Percentiles rank a stretch among this genome's conserved stretches.
Evolutionary conservation across 2,113 vertebrate genomes (phyloP).

Genomic region (Phoxinus phoxinus): DNA sequence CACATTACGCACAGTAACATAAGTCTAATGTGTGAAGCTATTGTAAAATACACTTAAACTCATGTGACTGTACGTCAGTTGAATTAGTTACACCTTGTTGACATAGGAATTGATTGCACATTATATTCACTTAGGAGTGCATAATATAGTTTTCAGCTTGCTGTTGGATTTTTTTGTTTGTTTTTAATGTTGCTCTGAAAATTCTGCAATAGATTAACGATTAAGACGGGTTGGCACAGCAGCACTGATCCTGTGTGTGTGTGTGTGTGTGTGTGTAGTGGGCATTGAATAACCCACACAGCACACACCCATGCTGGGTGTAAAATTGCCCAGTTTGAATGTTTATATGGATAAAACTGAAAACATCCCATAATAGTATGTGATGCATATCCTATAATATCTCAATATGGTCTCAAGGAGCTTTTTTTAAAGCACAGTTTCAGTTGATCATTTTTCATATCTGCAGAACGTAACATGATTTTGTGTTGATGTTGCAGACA

Average conservation of each 20-base stretch:
- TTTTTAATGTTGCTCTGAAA: not conserved
- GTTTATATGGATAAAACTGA: slow-evolving; percentile 48
- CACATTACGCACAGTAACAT: not conserved
- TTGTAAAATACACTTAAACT: not conserved
- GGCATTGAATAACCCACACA: slow-evolving; percentile 31
- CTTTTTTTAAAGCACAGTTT: not conserved
- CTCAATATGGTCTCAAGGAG: too few relatives aligned
- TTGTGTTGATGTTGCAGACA: slow-evolving; percentile 74
- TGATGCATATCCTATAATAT: not conserved
- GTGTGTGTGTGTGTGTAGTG: slow-evolving; percentile 30
- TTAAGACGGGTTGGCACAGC: not conserved
- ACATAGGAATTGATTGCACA: too few relatives aligned
- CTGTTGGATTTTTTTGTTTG: too few relatives aligned
- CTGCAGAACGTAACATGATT: not conserved
- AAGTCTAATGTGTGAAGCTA: not conserved
- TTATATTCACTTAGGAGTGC: not conserved
- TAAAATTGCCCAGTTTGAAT: slow-evolving; percentile 38
- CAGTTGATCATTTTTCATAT: not conserved
- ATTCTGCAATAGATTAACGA: not conserved
- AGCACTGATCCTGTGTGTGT: not conserved
- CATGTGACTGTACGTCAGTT: not conserved
- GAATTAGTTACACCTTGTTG: not conserved
- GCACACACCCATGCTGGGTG: slow-evolving; percentile 17
- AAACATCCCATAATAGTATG: not conserved
- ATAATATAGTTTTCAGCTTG: not conserved